A percentile compares a stretch with the other conserved stretches of the same genome.
phyloP scores from a whole-genome alignment of 1,140 invertebrate species.

The Archivesica marissinica region DNA sequence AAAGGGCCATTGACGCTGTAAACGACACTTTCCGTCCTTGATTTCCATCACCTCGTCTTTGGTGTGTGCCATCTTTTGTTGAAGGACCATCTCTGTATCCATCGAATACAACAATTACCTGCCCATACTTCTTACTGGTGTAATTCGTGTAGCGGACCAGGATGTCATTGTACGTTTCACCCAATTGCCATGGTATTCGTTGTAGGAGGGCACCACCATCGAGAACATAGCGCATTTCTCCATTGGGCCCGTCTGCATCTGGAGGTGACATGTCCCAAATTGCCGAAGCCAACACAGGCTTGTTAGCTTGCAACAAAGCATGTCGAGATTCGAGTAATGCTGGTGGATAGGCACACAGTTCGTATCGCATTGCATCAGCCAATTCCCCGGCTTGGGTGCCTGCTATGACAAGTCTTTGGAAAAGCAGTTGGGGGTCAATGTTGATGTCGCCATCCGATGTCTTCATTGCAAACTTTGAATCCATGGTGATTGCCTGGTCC shows the following conservation, averaged over 20 bases:
- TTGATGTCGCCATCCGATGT: background rate
- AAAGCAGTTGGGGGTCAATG: slow-evolving; percentile 15
- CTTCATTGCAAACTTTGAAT: slow-evolving; percentile 1
- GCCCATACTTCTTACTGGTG: background rate
- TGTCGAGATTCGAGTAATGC: background rate
- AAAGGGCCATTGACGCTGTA: background rate
- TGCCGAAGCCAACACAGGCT: background rate
- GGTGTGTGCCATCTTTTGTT: slow-evolving; percentile 36
- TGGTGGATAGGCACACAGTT: background rate
- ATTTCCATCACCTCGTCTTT: slow-evolving; percentile 1
- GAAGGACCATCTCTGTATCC: slow-evolving; percentile 23
- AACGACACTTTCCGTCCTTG: slow-evolving; percentile 9
- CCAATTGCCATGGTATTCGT: slow-evolving; percentile 31
- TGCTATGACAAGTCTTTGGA: background rate
- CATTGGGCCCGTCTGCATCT: background rate
- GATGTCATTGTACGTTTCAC: background rate
- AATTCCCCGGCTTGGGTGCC: background rate
- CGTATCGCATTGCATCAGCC: background rate
- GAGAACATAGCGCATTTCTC: slow-evolving; percentile 29
- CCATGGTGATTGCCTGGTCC: background rate
- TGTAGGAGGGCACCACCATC: slow-evolving; percentile 32
- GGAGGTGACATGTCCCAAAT: background rate
- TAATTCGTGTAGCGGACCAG: background rate
- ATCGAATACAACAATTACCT: slow-evolving; percentile 24
- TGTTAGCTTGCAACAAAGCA: background rate